Evolutionary conservation across 2,113 vertebrate genomes (phyloP), one percentile per base, ranked within the genome.

Genomic region (Promerops cafer): DNA sequence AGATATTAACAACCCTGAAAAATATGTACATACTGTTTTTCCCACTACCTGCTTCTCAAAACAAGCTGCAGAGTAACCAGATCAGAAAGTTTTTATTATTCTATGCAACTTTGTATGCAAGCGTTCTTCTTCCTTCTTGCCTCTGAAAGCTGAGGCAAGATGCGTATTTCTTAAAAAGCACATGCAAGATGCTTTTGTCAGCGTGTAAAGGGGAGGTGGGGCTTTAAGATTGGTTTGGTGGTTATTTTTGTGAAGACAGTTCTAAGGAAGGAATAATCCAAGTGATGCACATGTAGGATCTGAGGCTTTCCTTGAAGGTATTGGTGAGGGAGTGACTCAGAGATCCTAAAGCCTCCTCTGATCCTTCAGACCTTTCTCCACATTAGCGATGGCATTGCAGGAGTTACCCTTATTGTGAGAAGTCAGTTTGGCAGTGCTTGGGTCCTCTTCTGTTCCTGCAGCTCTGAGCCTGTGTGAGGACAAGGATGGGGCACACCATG

Each of bases 311-410:
- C 3, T 1, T 2, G 12, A n/a, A 37, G 20, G 2, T 50, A 9
- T 5, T 0, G 1, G 8, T 22, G 33, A 52, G 64, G 40, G 30
- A 61, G 22, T 6, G 14, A 19, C 39, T 49, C 2, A 2, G 54
- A 72, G 26, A 14, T 84, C 42, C 47, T 37, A 5, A 45, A 21
- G 49, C 23, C 27, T 12, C 8, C 18, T 44, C 13, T 31, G 19
- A 21, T 40, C 5, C 2, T 56, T 65, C 16, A 27, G 47, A 6
- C 13, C 1, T 44, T 54, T 35, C 2, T 14, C 13, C 3, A 0
- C 0, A 0, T 16, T 33, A 26, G 7, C 6, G 6, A 2, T 31
- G 42, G 1, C 14, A 6, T 9, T 59, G 75, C 31, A 65, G 70
- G 37, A 18, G 42, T 50, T 75, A 4, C 9, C 33, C 16, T 42